phyloP scores from a whole-genome alignment of 2,113 vertebrate genomes.

The Suricata suricatta region DNA sequence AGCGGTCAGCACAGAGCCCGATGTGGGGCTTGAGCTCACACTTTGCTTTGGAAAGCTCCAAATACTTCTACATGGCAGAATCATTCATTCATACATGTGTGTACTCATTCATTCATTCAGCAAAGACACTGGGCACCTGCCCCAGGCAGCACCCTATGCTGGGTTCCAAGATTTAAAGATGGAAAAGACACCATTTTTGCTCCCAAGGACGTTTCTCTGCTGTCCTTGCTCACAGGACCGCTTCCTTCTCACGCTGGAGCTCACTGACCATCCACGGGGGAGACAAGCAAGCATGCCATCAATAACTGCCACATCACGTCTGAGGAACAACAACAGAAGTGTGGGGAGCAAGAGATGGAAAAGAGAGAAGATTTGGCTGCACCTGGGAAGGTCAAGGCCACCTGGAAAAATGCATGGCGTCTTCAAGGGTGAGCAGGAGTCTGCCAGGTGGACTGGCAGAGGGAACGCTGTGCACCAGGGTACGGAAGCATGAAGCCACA shows the following conservation, averaged over 20 bases:
- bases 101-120: background rate
- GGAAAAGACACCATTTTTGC: background rate
- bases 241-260: background rate
- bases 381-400: slow-evolving; percentile 5
- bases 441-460: slow-evolving; percentile 40
- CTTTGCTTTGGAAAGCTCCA: no score
- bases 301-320: fast-evolving
- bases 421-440: background rate
- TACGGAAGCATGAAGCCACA: slow-evolving; percentile 50
- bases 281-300: background rate
- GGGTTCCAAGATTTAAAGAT: background rate
- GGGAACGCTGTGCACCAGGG: background rate
- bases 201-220: background rate
- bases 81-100: background rate
- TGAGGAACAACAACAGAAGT: background rate
- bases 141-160: background rate
- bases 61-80: background rate
- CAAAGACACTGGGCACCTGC: background rate
- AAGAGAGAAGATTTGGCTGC: background rate
- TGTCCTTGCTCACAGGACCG: background rate
- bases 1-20: no score
- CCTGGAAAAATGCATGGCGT: background rate
- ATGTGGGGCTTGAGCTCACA: no score
- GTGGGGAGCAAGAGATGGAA: background rate
- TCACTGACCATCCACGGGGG: background rate